phyloP scores from a whole-genome alignment of 2,113 vertebrate genomes.

The Oostethus manadensis region DNA sequence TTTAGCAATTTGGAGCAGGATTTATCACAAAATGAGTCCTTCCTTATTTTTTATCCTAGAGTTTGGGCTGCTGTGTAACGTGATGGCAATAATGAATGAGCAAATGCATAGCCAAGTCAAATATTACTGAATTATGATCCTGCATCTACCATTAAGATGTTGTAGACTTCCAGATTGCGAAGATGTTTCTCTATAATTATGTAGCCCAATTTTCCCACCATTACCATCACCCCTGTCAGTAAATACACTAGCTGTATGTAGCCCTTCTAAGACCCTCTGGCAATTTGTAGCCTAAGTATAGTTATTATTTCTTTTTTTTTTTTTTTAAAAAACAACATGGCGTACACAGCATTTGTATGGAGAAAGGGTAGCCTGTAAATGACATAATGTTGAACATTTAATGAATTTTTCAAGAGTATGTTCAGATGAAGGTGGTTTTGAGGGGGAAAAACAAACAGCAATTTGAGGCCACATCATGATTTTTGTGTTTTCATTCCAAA shows the following conservation, averaged over 20 bases:
- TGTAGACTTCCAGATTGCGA: conserved; percentile 44
- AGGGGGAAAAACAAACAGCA: background rate
- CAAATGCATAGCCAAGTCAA: conserved; percentile 8
- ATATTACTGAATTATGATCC: conserved; percentile 26
- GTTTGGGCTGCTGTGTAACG: background rate
- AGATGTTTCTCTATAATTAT: conserved; percentile 63
- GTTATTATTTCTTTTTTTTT: conserved; percentile 64
- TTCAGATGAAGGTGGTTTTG: conserved; percentile 9
- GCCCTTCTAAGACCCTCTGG: conserved; percentile 61
- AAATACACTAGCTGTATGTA: conserved; percentile 57
- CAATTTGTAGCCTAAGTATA: conserved; percentile 66
- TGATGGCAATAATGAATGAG: background rate
- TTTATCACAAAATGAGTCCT: too few relatives aligned
- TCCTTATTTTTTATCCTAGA: too few relatives aligned
- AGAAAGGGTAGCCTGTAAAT: conserved; percentile 17
- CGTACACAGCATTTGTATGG: conserved; percentile 34
- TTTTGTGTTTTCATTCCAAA: too few relatives aligned
- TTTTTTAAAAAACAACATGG: conserved; percentile 57
- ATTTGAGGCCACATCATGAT: too few relatives aligned
- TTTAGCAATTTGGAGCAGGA: too few relatives aligned
- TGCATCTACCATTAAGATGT: conserved; percentile 39
- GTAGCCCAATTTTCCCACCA: conserved; percentile 52
- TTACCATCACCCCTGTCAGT: conserved; percentile 51
- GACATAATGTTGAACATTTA: conserved; percentile 20
- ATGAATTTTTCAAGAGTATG: conserved; percentile 27